Conservation (phyloP, 2,797 vertebrate species). For the Siniperca obscura region DNA sequence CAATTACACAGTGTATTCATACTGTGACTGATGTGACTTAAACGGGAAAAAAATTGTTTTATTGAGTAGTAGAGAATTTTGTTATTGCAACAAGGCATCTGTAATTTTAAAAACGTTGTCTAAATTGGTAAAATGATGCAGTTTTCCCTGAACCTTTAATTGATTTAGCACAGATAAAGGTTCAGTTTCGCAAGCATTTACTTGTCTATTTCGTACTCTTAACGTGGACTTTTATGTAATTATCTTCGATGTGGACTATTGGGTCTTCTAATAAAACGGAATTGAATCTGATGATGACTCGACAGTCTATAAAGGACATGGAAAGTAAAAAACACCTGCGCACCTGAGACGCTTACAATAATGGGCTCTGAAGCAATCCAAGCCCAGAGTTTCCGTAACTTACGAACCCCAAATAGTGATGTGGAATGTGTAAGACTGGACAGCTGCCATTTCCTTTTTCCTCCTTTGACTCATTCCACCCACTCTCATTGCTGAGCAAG, state of each 20-base stretch:
- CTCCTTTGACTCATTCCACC: constrained; percentile 61
- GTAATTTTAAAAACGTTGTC: not conserved
- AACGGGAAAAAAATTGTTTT: not conserved
- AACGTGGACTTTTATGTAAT: not conserved
- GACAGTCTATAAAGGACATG: not conserved
- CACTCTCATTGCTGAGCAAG: constrained; percentile 42
- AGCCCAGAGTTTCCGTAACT: not conserved
- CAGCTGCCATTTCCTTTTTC: constrained; percentile 47
- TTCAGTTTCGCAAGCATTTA: not conserved
- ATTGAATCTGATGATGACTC: not conserved
- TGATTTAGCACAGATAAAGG: not conserved
- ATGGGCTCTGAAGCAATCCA: not conserved
- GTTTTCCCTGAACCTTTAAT: not conserved
- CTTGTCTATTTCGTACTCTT: not conserved
- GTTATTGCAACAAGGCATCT: not conserved
- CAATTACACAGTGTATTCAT: not conserved
- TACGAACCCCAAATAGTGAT: constrained; percentile 17
- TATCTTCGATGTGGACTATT: not conserved
- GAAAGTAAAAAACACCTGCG: not conserved
- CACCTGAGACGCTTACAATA: not conserved
- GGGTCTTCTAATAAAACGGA: not conserved
- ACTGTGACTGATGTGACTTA: not conserved
- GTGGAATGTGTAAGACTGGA: constrained; percentile 26
- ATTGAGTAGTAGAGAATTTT: no score
- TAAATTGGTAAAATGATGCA: not conserved